Conservation (phyloP, 2,113 vertebrate genomes). For the Pelvicachromis taeniatus region DNA sequence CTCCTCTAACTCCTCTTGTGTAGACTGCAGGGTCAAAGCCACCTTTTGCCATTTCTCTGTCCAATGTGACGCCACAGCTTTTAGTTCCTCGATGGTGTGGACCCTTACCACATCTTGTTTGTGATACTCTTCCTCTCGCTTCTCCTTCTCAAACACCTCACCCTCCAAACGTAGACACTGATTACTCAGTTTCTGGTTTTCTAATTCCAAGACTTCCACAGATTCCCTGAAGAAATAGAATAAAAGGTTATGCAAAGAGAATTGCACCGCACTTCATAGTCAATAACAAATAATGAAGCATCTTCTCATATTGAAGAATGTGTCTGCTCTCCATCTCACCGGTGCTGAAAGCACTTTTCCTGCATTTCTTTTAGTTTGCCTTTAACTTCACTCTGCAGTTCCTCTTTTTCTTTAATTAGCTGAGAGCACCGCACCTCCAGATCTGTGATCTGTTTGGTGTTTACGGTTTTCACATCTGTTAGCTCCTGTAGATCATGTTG, state of each 20-base stretch:
- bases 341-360: slow-evolving; percentile 51
- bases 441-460: slow-evolving; percentile 28
- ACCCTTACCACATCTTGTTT: slow-evolving; percentile 28
- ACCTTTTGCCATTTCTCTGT: slow-evolving; percentile 68
- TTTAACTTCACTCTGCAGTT: slow-evolving; percentile 12
- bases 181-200: slow-evolving; percentile 57
- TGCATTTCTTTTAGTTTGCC: slow-evolving; percentile 7
- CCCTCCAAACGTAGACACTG: slow-evolving; percentile 44
- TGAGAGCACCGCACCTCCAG: slow-evolving; percentile 50
- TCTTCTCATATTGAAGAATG: not conserved
- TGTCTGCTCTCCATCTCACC: slow-evolving; percentile 42
- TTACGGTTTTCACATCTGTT: slow-evolving; percentile 40
- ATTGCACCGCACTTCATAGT: not conserved
- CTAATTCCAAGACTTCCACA: slow-evolving; percentile 35
- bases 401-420: slow-evolving; percentile 63
- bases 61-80: slow-evolving; percentile 64
- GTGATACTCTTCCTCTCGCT: slow-evolving; percentile 36
- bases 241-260: not conserved
- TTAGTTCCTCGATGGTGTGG: slow-evolving; percentile 46
- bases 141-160: slow-evolving; percentile 38
- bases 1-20: slow-evolving; percentile 62
- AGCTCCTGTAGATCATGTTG: slow-evolving; percentile 55
- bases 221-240: slow-evolving; percentile 45
- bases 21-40: slow-evolving; percentile 55
- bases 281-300: not conserved